Conservation (phyloP, 2,113 vertebrate species). For the Oncorhynchus keta region DNA sequence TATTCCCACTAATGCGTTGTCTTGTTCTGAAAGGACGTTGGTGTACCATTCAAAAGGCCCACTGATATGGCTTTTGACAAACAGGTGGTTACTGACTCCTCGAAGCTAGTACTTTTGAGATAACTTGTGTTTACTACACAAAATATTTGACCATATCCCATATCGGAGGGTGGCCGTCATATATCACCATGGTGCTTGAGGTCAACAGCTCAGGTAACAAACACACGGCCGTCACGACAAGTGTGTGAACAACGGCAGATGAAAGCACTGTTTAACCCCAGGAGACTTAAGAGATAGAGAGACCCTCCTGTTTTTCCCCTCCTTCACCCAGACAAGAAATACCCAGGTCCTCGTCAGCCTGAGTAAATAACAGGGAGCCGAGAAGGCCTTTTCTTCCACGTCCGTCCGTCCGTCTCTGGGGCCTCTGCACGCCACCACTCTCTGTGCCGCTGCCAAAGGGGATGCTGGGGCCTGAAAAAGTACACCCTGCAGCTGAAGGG, state of each 20-base stretch:
- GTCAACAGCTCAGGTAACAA: conserved; percentile 4
- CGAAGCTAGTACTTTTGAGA: neutral
- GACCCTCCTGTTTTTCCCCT: conserved; percentile 79
- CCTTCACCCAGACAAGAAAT: conserved; percentile 96
- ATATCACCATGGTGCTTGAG: neutral
- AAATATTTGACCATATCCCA: neutral
- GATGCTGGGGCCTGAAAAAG: conserved; percentile 92
- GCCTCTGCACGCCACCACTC: conserved; percentile 83
- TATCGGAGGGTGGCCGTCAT: conserved; percentile 3
- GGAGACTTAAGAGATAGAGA: conserved; percentile 66
- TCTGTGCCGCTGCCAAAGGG: conserved; percentile 98
- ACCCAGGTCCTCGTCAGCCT: conserved; percentile 94
- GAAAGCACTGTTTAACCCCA: conserved; percentile 78
- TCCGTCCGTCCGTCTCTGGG: conserved; percentile 77
- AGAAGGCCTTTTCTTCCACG: conserved; percentile 90
- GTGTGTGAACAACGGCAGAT: conserved; percentile 95
- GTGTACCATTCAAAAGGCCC: neutral
- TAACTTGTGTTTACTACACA: too few relatives aligned
- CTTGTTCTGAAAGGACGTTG: neutral
- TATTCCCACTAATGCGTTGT: neutral
- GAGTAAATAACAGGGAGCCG: conserved; percentile 95
- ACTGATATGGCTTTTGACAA: neutral
- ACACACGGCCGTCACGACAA: conserved; percentile 73
- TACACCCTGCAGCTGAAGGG: conserved; percentile 98
- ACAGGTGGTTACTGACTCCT: conserved; percentile 6